Evolutionary conservation across 1,140 invertebrate genomes (phyloP).

Genomic region (Zaprionus ghesquierei): DNA sequence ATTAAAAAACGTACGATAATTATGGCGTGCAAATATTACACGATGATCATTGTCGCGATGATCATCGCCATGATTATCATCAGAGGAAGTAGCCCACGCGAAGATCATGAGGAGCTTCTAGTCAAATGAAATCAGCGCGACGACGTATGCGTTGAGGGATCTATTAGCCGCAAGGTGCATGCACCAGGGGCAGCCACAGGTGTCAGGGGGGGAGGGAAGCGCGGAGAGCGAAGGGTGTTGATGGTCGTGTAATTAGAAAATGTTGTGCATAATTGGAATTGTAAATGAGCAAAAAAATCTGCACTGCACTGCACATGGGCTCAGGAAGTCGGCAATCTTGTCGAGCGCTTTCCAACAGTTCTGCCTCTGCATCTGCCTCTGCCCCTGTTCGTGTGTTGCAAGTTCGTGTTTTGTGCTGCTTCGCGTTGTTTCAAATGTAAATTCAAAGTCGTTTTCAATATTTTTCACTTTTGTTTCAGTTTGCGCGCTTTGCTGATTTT

Average conservation of each 20-base stretch:
- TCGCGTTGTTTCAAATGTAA: conserved; percentile 77
- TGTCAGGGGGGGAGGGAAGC: background rate
- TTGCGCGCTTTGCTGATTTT: conserved; percentile 76
- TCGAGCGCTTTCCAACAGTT: conserved; percentile 32
- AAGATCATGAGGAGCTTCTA: conserved; percentile 47
- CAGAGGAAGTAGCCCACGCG: conserved; percentile 46
- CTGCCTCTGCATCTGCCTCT: background rate
- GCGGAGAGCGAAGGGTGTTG: conserved; percentile 50
- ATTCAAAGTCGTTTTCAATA: conserved; percentile 60
- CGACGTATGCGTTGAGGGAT: conserved; percentile 61
- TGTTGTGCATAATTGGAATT: conserved; percentile 82
- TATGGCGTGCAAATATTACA: conserved; percentile 57
- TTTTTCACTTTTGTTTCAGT: conserved; percentile 71
- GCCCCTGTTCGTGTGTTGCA: background rate
- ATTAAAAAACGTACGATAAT: conserved; percentile 80
- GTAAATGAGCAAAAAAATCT: conserved; percentile 69
- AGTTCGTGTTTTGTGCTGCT: conserved; percentile 54
- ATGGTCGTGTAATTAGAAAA: conserved; percentile 81
- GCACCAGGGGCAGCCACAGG: background rate
- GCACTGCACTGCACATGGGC: conserved; percentile 42
- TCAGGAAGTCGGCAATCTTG: conserved; percentile 50
- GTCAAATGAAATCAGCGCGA: conserved; percentile 78
- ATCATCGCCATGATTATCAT: conserved; percentile 38
- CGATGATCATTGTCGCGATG: background rate
- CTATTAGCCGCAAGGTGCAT: background rate